Percentiles rank a stretch among this genome's conserved stretches.
phyloP scores from a whole-genome alignment of 1,140 invertebrate genomes.

The Danaus plexippus region DNA sequence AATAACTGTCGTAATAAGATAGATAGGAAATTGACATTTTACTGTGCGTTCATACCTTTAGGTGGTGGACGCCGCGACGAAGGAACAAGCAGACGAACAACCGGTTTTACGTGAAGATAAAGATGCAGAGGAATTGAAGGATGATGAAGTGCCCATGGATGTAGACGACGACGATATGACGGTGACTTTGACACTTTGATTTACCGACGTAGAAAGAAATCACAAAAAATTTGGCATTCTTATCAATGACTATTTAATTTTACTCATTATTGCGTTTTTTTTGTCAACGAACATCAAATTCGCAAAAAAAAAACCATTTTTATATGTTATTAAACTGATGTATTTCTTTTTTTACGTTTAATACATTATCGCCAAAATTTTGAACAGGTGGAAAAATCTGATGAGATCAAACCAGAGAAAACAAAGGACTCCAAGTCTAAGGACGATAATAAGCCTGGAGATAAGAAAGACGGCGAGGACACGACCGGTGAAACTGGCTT shows the following conservation, averaged over 20 bases:
- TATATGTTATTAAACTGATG: background rate
- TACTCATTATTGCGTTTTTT: too few species aligned
- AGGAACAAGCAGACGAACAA: conserved; percentile 87
- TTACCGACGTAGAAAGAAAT: too few species aligned
- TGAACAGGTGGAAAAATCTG: conserved; percentile 59
- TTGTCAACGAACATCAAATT: too few species aligned
- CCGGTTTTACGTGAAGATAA: conserved; percentile 76
- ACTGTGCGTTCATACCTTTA: conserved; percentile 24
- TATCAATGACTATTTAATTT: too few species aligned
- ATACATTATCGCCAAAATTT: background rate
- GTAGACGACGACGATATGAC: conserved; percentile 65
- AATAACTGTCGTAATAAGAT: too few species aligned
- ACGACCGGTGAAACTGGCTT: conserved; percentile 69
- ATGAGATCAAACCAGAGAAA: conserved; percentile 71
- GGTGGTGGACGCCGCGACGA: conserved; percentile 80
- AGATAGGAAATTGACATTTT: too few species aligned
- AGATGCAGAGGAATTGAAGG: conserved; percentile 71
- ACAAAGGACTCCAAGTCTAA: conserved; percentile 66
- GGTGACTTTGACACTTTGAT: conserved; percentile 29
- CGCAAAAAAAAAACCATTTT: too few species aligned
- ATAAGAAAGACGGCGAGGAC: conserved; percentile 65
- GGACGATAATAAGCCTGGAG: conserved; percentile 69
- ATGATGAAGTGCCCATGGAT: conserved; percentile 73
- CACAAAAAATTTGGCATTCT: too few species aligned
- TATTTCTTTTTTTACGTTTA: conserved; percentile 4